Evolutionary conservation across 2,113 vertebrate genomes (phyloP), one percentile per base, ranked within the genome.

Genomic region (Tychaedon coryphoeus): DNA sequence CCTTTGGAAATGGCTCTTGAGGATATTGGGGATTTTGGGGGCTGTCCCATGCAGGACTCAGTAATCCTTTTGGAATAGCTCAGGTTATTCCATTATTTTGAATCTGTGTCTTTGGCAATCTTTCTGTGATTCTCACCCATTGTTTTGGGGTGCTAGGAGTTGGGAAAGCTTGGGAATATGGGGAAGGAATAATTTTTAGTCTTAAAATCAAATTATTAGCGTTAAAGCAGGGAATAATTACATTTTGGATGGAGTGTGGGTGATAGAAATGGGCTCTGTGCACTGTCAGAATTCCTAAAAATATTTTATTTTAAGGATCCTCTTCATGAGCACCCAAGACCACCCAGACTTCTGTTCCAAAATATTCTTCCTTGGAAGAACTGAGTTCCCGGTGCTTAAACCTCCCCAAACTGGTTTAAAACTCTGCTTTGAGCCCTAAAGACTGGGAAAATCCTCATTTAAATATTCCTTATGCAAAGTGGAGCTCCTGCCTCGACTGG

Each of bases 351-450:
- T 65, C 43, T 14, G 1, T 11, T 29, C 48, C 86, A 65, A 3
- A 53, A 14, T 23, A 9, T 33, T 72, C 19, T 47, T 53, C 38
- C 64, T 48, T 54, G 34, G 13, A 18, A 90, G 40, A 40, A 6
- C 36, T 0, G 2, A 38, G 9, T 38, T 66, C 43, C 82, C 0
- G 2, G 20, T 3, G 0, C 53, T 67, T 19, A 2, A 60, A 76
- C 36, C 72, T 33, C 64, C 72, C 72, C 62, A 19, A 4, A 77
- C 38, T 16, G 62, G 72, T 69, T 86, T n/a, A 15, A 69, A 86
- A n/a, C 84, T 38, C 45, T 73, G 26, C 89, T 82, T 34, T 38
- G 45, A 88, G 34, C 81, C 78, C 78, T n/a, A 1, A 74, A 47
- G 93, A 12, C 64, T 33, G 42, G 61, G 9, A 47, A 81, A 69